A percentile compares a stretch with the other conserved stretches of the same genome.
These are phyloP conservation scores for Xanthorhoe spadicearia DNA, from an alignment of 2,888 invertebrate species.

Conservation along the genomic window DNA sequence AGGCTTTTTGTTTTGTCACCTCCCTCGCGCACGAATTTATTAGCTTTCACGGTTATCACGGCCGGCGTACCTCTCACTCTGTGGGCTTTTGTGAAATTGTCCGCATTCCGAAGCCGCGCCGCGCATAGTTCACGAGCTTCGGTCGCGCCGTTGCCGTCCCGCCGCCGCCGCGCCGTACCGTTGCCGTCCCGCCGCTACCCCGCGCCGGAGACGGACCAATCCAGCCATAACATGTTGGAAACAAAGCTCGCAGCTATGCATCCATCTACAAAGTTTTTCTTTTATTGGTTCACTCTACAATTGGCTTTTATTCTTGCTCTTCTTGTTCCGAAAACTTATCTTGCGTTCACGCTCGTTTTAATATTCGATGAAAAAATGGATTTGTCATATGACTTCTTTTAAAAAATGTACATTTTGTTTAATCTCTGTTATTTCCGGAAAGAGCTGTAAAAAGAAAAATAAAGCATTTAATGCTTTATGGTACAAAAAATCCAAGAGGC, in stretches of 20 bases:
- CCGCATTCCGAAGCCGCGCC: slow-evolving; percentile 69
- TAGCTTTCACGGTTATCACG: slow-evolving; percentile 75
- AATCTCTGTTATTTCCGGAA: slow-evolving; percentile 11
- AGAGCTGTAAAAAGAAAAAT: slow-evolving; percentile 21
- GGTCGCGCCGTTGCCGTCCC: slow-evolving; percentile 51
- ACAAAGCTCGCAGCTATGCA: slow-evolving; percentile 57
- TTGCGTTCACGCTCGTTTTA: slow-evolving; percentile 27
- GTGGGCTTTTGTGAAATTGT: slow-evolving; percentile 76
- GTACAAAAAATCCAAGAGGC: slow-evolving; percentile 30
- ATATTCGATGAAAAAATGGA: slow-evolving; percentile 18
- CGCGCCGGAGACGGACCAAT: slow-evolving; percentile 60
- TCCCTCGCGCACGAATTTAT: slow-evolving; percentile 72
- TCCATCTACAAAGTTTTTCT: slow-evolving; percentile 55
- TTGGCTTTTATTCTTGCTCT: slow-evolving; percentile 52
- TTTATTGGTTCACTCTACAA: slow-evolving; percentile 54
- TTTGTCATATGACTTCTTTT: not conserved
- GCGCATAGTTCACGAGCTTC: slow-evolving; percentile 67
- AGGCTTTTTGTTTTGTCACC: slow-evolving; percentile 69
- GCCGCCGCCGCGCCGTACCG: slow-evolving; percentile 23
- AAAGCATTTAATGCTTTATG: slow-evolving; percentile 35
- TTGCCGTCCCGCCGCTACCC: slow-evolving; percentile 7
- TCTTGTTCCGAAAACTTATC: slow-evolving; percentile 49
- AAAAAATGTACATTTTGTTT: not conserved
- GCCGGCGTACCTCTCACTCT: slow-evolving; percentile 72
- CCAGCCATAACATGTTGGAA: slow-evolving; percentile 63